Evolutionary conservation across 1,140 invertebrate species (phyloP), one percentile per base, ranked within the genome.

Genomic region (Cataglyphis hispanica): DNA sequence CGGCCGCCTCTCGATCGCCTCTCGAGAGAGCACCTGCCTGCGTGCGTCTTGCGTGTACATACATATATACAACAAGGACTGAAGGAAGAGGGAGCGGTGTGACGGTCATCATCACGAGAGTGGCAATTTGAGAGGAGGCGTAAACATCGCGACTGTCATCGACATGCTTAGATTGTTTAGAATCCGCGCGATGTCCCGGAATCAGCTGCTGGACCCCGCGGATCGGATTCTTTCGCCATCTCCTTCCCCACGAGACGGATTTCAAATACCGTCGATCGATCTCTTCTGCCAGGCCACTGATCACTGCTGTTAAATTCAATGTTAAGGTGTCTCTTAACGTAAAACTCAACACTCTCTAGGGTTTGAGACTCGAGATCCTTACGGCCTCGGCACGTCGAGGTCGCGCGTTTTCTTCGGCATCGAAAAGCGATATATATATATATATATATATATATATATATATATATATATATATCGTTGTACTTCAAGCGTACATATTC

Each of bases 1-100:
- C 72, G 43, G 64, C 64, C 85, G 76, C 84, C 85, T 61, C 75
- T 83, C 84, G 84, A 77, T 89, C 84, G 84, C 88, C 84, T 60
- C 83, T 84, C 76, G 72, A 77, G 77, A 77, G 77, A 85, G 56
- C 50, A 37, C 69, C 37, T 83, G 56, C 19, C 25, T 69, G 67
- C 10, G 43, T 69, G 67, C 67, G 76, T 78, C 19, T 60, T 88
- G 50, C 40, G 37, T 80, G 61, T 85, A 69, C 37, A 64, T 77
- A 87, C 37, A 75, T 63, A 70, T 69, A 25, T 53, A 84, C 72
- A 58, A 43, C 50, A 53, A 61, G 31, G 31, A 46, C 27, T 31
- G 66, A 69, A 69, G 50, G 13, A 34, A 67, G 37, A 43, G 43
- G 27, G 61, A 64, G n/a, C n/a, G 43, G 31, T 43, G 27, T 58